These are phyloP conservation scores for Poecilobothrus nobilitatus DNA, from an alignment of 2,888 invertebrate genomes.

Conservation along the genomic window DNA sequence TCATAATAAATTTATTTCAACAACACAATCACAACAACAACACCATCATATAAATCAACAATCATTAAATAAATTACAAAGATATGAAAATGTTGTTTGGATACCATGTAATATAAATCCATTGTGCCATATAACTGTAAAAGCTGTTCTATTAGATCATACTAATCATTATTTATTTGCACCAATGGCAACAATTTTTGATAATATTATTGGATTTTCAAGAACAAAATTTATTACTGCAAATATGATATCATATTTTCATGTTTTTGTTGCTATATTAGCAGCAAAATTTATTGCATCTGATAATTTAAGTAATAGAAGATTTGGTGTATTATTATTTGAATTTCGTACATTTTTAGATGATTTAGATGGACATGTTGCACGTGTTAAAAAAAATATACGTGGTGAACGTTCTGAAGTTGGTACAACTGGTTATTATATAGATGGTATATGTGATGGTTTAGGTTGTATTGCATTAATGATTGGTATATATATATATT, in stretches of 20 bases:
- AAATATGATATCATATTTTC: slow-evolving; percentile 73
- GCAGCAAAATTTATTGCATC: slow-evolving; percentile 69
- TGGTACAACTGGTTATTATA: slow-evolving; percentile 70
- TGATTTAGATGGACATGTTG: slow-evolving; percentile 79
- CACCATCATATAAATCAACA: slow-evolving; percentile 13
- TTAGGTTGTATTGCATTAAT: slow-evolving; percentile 65
- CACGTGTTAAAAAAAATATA: slow-evolving; percentile 64
- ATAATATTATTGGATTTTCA: slow-evolving; percentile 57
- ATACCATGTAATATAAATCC: slow-evolving; percentile 66
- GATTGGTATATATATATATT: slow-evolving; percentile 57
- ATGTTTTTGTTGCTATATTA: slow-evolving; percentile 64
- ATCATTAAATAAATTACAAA: background rate
- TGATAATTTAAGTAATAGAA: slow-evolving; percentile 59
- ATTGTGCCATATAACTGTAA: slow-evolving; percentile 71
- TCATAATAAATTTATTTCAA: slow-evolving; percentile 5
- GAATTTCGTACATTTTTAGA: slow-evolving; percentile 76
- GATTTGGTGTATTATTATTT: slow-evolving; percentile 67
- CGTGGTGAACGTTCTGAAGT: slow-evolving; percentile 71
- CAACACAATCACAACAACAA: slow-evolving; percentile 4
- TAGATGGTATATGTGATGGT: slow-evolving; percentile 75
- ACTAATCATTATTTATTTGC: slow-evolving; percentile 76
- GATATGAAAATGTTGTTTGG: slow-evolving; percentile 51
- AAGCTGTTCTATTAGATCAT: slow-evolving; percentile 73
- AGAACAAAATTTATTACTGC: slow-evolving; percentile 60
- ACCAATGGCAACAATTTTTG: slow-evolving; percentile 66